Percentiles rank a stretch among this genome's conserved stretches.
Conservation (phyloP, 2,888 invertebrate genomes). For the Orthonychiurus folsomi region DNA sequence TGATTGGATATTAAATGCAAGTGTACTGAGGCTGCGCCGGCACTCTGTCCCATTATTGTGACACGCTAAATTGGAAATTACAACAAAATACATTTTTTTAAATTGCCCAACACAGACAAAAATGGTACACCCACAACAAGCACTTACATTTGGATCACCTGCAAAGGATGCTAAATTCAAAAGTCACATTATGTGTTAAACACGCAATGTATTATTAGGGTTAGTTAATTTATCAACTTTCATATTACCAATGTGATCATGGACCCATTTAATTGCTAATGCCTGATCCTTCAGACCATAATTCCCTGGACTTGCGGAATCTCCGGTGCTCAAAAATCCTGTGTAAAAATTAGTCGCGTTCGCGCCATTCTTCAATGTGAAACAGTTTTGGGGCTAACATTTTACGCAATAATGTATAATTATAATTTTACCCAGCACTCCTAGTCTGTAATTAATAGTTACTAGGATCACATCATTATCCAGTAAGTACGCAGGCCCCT, state of each 20-base stretch:
- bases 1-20: slow-evolving; percentile 18
- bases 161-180: too few relatives aligned
- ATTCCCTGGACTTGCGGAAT: slow-evolving; percentile 27
- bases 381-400: not conserved
- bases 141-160: slow-evolving; percentile 6
- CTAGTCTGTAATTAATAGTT: slow-evolving; percentile 28
- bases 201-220: not conserved
- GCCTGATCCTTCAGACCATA: slow-evolving; percentile 31
- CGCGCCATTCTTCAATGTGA: not conserved
- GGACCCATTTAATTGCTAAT: slow-evolving; percentile 28
- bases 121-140: too few relatives aligned
- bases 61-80: too few relatives aligned
- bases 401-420: not conserved
- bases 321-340: slow-evolving; percentile 31
- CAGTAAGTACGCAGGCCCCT: slow-evolving; percentile 29
- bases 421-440: slow-evolving; percentile 15
- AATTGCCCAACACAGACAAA: too few relatives aligned
- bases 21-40: slow-evolving; percentile 16
- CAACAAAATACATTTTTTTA: too few relatives aligned
- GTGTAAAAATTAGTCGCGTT: not conserved
- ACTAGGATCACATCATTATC: slow-evolving; percentile 28
- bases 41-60: slow-evolving; percentile 11
- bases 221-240: slow-evolving; percentile 12
- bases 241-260: slow-evolving; percentile 30
- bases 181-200: not conserved